These are phyloP conservation scores for Pseudochaenichthys georgianus DNA, from an alignment of 2,797 vertebrate species.

Conservation along the genomic window DNA sequence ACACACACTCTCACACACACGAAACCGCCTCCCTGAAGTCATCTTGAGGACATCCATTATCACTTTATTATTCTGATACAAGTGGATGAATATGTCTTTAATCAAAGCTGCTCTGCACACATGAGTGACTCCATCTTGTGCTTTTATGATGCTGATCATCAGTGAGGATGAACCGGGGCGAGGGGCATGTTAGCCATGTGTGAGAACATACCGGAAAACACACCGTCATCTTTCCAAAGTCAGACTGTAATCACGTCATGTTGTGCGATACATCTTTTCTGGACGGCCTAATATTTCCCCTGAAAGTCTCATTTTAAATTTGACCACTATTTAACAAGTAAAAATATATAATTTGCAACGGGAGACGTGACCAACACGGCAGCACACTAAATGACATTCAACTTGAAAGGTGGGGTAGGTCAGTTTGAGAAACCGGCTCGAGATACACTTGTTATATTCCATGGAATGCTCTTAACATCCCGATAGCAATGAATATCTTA, in stretches of 20 bases:
- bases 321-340: background rate
- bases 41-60: slow-evolving; percentile 60
- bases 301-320: background rate
- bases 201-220: slow-evolving; percentile 15
- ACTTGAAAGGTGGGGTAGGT: no score
- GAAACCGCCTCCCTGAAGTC: slow-evolving; percentile 32
- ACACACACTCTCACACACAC: background rate
- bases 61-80: slow-evolving; percentile 59
- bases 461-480: no score
- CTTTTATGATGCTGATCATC: slow-evolving; percentile 68
- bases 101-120: slow-evolving; percentile 77
- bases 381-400: no score
- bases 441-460: no score
- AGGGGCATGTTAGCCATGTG: slow-evolving; percentile 64
- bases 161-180: slow-evolving; percentile 42
- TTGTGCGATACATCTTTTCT: background rate
- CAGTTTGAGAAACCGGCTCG: no score
- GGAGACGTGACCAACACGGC: background rate
- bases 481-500: no score
- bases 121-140: slow-evolving; percentile 72
- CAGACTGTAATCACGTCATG: background rate
- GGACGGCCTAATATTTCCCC: background rate
- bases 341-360: background rate
- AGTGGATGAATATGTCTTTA: slow-evolving; percentile 70
- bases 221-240: background rate